Base-by-base conservation (phyloP, 23 tunicate genomes). In the Halocynthia aurantium region DNA sequence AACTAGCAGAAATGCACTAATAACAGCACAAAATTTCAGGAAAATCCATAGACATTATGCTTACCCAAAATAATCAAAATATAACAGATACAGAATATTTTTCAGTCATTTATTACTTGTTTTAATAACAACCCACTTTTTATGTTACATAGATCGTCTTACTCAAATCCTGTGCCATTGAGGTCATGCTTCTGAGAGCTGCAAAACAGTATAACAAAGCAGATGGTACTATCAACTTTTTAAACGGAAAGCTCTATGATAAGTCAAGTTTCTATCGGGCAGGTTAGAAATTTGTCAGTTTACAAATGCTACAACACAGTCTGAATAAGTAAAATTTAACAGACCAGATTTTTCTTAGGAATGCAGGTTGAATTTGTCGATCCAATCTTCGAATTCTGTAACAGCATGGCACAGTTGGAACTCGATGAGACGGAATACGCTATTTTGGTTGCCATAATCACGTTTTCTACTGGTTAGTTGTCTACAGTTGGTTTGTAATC, bases 281-380 rank as follows among this genome's bases (percentile, higher is more conserved):
- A 74, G 98, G 98, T 92, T 15, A 18, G 67, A 12, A 15, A 18
- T 66, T 2, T 74, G 8, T 56, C 52, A n/a, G 50, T 64, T 54
- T 69, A 8, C 55, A 21, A 11, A 19, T 2, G n/a, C 31, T 49
- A 19, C 72, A 49, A 15, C 22, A 67, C 72, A 15, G 12, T 10
- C 4, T 67, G 11, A 19, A 13, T 12, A n/a, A 13, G 22, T 31
- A 31, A 31, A 31, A 31, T 31, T 31, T 31, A 31, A 31, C 44
- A 31, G 44, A 31, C 44, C 44, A 31, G 44, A 31, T 1, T 31
- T 31, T 31, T 31, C 5, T n/a, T 70, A 92, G 98, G 98, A 11
- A 92, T 92, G 84, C 98, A 92, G 56, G 86, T 82, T 19, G 98
- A 85, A 65, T 92, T 92, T 61, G 91, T 92, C 50, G 98, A 92